Base-by-base conservation (phyloP, 2,888 invertebrate genomes). In the Mycalesis mineus region DNA sequence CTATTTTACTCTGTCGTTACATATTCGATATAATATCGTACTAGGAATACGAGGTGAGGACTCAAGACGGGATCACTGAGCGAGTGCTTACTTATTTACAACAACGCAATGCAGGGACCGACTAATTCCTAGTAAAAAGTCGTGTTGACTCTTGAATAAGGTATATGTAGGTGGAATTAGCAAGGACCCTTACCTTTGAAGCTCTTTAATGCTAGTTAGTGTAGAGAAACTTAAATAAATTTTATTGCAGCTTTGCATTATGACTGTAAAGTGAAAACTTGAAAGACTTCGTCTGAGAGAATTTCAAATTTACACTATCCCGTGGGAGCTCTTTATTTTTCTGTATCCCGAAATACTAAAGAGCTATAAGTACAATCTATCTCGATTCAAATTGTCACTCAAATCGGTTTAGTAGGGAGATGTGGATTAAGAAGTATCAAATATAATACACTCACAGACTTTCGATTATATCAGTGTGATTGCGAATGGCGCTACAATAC, bases 61-160 rank as follows among this genome's bases (percentile, higher is more conserved):
- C 47, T 37, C 42, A 22, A 62, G 56, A 54, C 56, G 45, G 42
- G 54, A 36, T 51, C 59, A 45, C 51, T 62, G 57, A 62, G 59
- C 54, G 62, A 42, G 28, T 42, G 45, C 42, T 62, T 62, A 62
- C 28, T 62, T 62, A 62, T 62, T 62, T 57, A 62, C 22, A 57
- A 40, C 41, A 51, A 62, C 59, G 59, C 62, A 62, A 36, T 62
- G 62, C 60, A 54, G 60, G 54, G 50, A 60, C 54, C 54, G 42
- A 39, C 50, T 57, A 62, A 59, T 59, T 59, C 56, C 56, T 45
- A 45, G 56, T 28, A 42, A 58, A 54, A 50, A 50, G 49, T 49
- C 58, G 17, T 17, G 52, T 50, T 49, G 22, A n/a, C 9, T 53
- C 42, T 41, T 52, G 41, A 40, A 48, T 55, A 48, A 48, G 8